Base-by-base conservation (phyloP, 2,113 vertebrate genomes). In the Erinaceus europaeus region DNA sequence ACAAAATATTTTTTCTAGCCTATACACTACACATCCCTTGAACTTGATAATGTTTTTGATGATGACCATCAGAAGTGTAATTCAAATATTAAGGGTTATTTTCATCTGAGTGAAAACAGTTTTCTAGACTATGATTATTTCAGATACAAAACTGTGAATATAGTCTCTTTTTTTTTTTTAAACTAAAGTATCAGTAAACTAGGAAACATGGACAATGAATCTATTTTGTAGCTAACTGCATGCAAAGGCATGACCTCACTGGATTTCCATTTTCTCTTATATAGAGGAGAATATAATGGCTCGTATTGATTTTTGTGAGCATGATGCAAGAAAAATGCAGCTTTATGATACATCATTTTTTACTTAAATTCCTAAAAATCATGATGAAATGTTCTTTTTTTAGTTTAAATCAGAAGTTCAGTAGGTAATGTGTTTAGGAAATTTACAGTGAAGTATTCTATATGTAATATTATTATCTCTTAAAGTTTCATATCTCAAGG, bases 231-330 rank as follows among this genome's bases (percentile, higher is more conserved):
- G 76, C 34, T 91, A 78, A 86, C 78, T 79, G 50, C 61, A 91
- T 62, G 84, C 62, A 78, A 85, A 93, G 62, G n/a, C 68, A 53
- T 86, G 80, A 84, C 86, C 83, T 84, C 72, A 48, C 12, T 92
- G 83, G 4, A 79, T 93, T 92, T 94, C 64, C 57, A 90, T 86
- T 79, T 93, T 92, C 86, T 87, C 38, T 85, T 91, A 72, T n/a
- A n/a, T 44, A 84, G 76, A 91, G 83, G 68, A 32, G 53, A 17
- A 57, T 84, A 65, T 46, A 84, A 93, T 82, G 27, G 50, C 29
- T 87, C 36, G 40, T 57, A 72, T n/a, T 86, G 72, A 88, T 86
- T 90, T 86, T 90, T n/a, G 83, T 69, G 50, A 79, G 12, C 10
- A 21, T 77, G 44, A 67, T 50, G 57, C 42, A 17, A 72, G 61